phyloP scores from a whole-genome alignment of 2,888 invertebrate genomes.

The Subacronicta megacephala region DNA sequence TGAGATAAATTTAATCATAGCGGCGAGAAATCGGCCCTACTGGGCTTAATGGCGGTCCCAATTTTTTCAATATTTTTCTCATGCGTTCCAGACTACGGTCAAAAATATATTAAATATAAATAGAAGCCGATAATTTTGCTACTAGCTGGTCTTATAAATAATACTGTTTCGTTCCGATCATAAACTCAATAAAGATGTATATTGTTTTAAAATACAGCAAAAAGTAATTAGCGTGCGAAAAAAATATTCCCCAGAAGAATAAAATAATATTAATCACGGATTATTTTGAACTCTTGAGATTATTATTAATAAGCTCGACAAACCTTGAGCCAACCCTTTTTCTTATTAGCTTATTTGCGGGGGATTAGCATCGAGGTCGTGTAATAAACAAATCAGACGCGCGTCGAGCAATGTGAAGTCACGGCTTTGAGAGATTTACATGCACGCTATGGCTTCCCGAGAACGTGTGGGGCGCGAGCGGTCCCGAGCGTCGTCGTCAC shows the following conservation, averaged over 20 bases:
- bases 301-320: conserved; percentile 39
- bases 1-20: conserved; percentile 42
- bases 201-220: conserved; percentile 9
- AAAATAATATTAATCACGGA: conserved; percentile 11
- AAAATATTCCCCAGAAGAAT: conserved; percentile 13
- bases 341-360: conserved; percentile 54
- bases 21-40: conserved; percentile 41
- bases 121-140: too few relatives aligned
- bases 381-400: conserved; percentile 64
- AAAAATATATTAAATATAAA: too few relatives aligned
- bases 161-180: not conserved
- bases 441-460: conserved; percentile 71
- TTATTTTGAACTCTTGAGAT: conserved; percentile 30
- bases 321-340: conserved; percentile 50
- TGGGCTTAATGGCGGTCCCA: conserved; percentile 49
- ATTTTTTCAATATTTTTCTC: conserved; percentile 42
- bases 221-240: conserved; percentile 1
- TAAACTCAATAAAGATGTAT: not conserved
- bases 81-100: conserved; percentile 16
- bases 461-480: conserved; percentile 55
- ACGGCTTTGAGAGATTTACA: conserved; percentile 67
- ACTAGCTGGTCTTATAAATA: not conserved
- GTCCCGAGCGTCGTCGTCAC: conserved; percentile 39
- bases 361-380: conserved; percentile 54
- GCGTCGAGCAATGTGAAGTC: conserved; percentile 60